Evolutionary conservation across 2,113 vertebrate genomes (phyloP).

Genomic region (Balaenoptera acutorostrata): DNA sequence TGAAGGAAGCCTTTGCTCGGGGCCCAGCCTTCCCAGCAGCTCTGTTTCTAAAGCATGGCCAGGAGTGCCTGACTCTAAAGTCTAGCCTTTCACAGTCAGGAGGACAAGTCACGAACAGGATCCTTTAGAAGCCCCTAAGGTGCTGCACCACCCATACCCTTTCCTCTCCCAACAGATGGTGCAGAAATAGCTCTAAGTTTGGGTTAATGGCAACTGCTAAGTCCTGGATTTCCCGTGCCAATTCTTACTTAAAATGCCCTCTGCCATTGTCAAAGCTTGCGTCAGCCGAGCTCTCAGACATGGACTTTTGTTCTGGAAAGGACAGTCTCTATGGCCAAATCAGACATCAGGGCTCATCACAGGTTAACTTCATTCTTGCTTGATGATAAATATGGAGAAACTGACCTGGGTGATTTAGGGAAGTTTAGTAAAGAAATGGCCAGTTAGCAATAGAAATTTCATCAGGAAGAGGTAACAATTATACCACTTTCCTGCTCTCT

Average conservation of each 20-base stretch:
- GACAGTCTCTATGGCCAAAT: background rate
- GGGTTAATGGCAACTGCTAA: background rate
- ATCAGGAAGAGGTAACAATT: background rate
- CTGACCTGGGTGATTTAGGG: background rate
- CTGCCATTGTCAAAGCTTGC: background rate
- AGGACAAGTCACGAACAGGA: background rate
- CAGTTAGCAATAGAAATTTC: background rate
- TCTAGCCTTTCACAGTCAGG: background rate
- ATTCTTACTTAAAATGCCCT: background rate
- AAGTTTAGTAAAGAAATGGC: conserved; percentile 16
- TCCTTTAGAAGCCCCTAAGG: background rate
- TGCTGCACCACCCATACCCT: background rate
- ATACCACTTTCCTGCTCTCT: background rate
- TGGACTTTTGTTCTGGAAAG: background rate
- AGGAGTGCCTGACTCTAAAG: background rate
- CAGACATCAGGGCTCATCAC: background rate
- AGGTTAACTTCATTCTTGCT: background rate
- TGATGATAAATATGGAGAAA: conserved; percentile 12
- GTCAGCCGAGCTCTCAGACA: background rate
- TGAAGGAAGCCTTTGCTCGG: background rate
- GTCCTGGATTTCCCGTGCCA: background rate
- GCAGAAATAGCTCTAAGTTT: background rate
- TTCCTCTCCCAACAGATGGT: background rate
- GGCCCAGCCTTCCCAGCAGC: background rate
- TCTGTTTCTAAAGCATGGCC: background rate